A percentile compares a stretch with the other conserved stretches of the same genome.
Evolutionary conservation across 1,140 invertebrate genomes (phyloP).

Genomic region (Subanguina moxae): DNA sequence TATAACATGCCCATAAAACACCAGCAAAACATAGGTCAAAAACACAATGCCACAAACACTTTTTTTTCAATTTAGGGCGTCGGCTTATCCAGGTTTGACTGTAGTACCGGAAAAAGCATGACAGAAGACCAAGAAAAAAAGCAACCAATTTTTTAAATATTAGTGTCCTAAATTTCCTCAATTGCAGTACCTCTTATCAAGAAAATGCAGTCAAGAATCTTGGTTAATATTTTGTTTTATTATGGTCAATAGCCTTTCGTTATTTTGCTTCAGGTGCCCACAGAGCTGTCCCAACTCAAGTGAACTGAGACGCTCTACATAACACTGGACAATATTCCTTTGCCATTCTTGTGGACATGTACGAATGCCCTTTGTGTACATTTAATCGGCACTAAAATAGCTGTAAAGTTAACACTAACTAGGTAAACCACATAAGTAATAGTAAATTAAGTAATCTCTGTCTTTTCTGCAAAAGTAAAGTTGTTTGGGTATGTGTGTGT

Average conservation of each 20-base stretch:
- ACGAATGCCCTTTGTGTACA: background rate
- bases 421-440: background rate
- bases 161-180: too few relatives aligned
- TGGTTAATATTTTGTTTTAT: too few relatives aligned
- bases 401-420: background rate
- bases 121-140: too few relatives aligned
- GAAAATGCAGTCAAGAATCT: constrained; percentile 58
- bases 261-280: constrained; percentile 36
- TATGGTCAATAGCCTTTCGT: too few relatives aligned
- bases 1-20: background rate
- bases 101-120: too few relatives aligned
- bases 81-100: too few relatives aligned
- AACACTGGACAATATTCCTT: background rate
- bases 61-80: too few relatives aligned
- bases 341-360: background rate
- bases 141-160: too few relatives aligned
- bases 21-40: too few relatives aligned
- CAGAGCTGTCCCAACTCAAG: constrained; percentile 51
- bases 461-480: background rate
- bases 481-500: too few relatives aligned
- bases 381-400: background rate
- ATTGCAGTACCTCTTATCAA: constrained; percentile 57
- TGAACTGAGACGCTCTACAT: background rate
- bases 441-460: constrained; percentile 13
- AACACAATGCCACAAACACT: too few relatives aligned